phyloP scores from a whole-genome alignment of 2,113 vertebrate species.

The Cheirogaleus medius region DNA sequence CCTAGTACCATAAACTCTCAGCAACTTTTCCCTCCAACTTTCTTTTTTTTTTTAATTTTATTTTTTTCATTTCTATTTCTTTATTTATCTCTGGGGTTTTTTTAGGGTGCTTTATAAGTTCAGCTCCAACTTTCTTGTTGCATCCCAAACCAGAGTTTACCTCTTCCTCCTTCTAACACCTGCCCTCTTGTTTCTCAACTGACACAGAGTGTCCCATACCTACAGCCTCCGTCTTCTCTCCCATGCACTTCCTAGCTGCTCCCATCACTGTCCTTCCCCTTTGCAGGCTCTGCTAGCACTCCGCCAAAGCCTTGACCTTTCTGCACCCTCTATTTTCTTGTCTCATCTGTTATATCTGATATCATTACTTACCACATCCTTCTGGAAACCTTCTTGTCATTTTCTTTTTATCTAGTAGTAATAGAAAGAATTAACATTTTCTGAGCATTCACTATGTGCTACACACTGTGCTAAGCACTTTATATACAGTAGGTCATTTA shows the following conservation, averaged over 20 bases:
- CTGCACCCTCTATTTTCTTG: background rate
- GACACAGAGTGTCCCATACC: background rate
- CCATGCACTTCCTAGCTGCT: background rate
- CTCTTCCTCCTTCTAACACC: background rate
- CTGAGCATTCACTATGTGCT: background rate
- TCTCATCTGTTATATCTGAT: background rate
- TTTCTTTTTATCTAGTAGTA: background rate
- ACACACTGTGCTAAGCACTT: background rate
- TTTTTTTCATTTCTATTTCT: no score
- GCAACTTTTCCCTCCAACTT: background rate
- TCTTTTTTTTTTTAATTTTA: no score
- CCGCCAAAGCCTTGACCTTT: constrained; percentile 25
- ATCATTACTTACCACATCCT: background rate
- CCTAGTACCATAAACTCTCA: background rate
- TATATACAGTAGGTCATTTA: background rate
- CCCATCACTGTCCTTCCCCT: background rate
- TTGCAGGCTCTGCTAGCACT: background rate
- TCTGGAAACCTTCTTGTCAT: background rate
- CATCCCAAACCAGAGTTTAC: background rate
- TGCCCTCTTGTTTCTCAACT: background rate
- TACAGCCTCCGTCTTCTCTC: background rate
- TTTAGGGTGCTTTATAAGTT: no score
- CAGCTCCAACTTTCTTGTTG: background rate
- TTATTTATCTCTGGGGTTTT: no score
- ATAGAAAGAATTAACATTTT: background rate